Evolutionary conservation across 2,888 invertebrate species (phyloP), one percentile per base, ranked within the genome.

Genomic region (Tineola bisselliella): DNA sequence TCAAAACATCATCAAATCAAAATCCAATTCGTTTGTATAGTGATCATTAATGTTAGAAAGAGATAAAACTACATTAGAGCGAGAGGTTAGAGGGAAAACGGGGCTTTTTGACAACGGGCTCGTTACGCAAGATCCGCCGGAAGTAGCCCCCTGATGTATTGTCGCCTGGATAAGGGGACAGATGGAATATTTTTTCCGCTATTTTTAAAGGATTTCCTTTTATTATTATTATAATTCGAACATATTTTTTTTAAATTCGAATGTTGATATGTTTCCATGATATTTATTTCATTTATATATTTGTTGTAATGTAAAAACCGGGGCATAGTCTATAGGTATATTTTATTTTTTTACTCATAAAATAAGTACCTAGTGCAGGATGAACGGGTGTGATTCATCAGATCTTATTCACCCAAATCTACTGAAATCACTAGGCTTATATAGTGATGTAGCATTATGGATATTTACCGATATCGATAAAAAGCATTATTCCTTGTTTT

Each of bases 61-160:
- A 12, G 54, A 54, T 12, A 18, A 18, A 54, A 25, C 11, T 19
- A 54, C 8, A 5, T 18, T 10, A 25, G 17, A 54, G 11, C 10
- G 54, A 48, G 30, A 25, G 18, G 31, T 25, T 6, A 33, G 15
- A 30, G 58, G n/a, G 17, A 58, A 58, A 30, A 33, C 33, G 58
- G 54, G 33, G n/a, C 58, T 31, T 33, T 56, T 30, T 56, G 18
- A 31, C 58, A 83, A 83, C 84, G 76, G 80, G 68, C 84, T 86
- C 86, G 86, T 86, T 86, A 86, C 77, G 78, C 75, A 70, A 77
- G 79, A 76, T 87, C 86, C 86, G 83, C 64, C 82, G 86, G 86
- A 87, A 73, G 86, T 83, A 31, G 77, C 81, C 74, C 78, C 60
- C 43, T 60, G 79, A 82, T 76, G 82, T 80, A 81, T 81, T 82